Evolutionary conservation across 2,888 invertebrate genomes (phyloP).

Genomic region (Xestoiulus laeticollis): DNA sequence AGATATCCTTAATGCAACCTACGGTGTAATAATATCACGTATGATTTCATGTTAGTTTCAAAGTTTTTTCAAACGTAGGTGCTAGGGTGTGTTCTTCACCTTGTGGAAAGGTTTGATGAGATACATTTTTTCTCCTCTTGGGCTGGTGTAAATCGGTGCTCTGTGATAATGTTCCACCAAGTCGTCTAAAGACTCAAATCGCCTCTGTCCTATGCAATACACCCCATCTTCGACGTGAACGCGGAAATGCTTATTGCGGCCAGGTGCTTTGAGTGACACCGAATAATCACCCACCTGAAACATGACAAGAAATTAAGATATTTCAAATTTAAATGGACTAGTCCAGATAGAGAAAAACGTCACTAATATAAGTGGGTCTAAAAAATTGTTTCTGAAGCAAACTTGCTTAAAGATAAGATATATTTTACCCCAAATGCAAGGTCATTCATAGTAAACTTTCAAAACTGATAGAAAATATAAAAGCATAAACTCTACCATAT

Average conservation of each 20-base stretch:
- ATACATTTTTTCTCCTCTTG: constrained; percentile 96
- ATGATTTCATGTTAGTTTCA: background rate
- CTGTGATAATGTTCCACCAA: constrained; percentile 98
- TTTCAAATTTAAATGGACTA: background rate
- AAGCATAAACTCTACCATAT: background rate
- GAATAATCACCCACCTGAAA: constrained; percentile 96
- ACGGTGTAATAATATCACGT: background rate
- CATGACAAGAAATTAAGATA: constrained; percentile 55
- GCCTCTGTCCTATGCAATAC: constrained; percentile 97
- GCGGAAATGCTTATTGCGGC: constrained; percentile 98
- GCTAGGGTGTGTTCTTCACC: background rate
- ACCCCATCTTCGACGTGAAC: constrained; percentile 90
- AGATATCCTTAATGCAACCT: background rate
- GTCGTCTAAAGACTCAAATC: constrained; percentile 94
- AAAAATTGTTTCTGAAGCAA: background rate
- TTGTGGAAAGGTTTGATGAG: constrained; percentile 89
- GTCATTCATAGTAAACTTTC: background rate
- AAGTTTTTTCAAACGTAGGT: background rate
- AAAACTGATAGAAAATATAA: background rate
- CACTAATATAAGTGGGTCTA: background rate
- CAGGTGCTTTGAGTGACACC: constrained; percentile 96
- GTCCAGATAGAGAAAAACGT: background rate
- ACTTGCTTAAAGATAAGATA: background rate
- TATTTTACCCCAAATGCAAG: background rate
- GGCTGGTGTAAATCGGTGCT: constrained; percentile 98